Evolutionary conservation across 2,797 vertebrate species (phyloP).

Genomic region (Arctocebus calabarensis): DNA sequence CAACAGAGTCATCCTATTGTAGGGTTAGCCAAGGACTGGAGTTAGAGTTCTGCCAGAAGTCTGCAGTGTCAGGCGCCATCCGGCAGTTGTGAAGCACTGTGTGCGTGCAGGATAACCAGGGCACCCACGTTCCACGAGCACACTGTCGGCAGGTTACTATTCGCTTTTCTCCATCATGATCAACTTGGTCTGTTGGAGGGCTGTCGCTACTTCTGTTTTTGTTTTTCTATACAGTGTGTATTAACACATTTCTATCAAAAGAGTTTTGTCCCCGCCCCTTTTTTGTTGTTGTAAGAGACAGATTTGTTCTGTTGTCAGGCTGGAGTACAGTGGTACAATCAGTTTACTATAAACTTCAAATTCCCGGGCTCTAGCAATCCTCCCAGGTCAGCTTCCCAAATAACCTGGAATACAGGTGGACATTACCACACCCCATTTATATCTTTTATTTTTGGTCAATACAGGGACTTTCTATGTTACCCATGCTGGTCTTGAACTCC

Average conservation of each 20-base stretch:
- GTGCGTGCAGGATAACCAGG: accelerated
- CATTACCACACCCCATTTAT: neutral
- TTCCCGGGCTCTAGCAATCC: neutral
- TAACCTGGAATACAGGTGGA: neutral
- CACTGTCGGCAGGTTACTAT: too few species aligned
- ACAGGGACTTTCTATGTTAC: neutral
- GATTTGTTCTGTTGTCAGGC: neutral
- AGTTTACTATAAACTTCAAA: neutral
- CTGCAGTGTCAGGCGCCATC: neutral
- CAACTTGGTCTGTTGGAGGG: neutral
- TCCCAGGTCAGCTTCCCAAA: neutral
- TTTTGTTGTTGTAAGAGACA: neutral
- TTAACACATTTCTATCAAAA: neutral
- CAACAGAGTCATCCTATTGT: neutral
- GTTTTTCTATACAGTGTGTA: neutral
- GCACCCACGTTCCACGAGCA: neutral
- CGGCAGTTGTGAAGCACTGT: neutral
- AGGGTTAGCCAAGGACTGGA: neutral
- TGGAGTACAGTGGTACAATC: neutral
- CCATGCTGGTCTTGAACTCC: neutral
- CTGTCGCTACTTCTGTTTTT: neutral
- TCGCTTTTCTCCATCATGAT: neutral
- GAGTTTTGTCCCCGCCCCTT: neutral
- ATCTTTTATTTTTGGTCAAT: neutral
- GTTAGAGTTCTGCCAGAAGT: neutral